Evolutionary conservation across 2,888 invertebrate genomes (phyloP), one percentile per base, ranked within the genome.

Genomic region (Scaptomyza polygonia): DNA sequence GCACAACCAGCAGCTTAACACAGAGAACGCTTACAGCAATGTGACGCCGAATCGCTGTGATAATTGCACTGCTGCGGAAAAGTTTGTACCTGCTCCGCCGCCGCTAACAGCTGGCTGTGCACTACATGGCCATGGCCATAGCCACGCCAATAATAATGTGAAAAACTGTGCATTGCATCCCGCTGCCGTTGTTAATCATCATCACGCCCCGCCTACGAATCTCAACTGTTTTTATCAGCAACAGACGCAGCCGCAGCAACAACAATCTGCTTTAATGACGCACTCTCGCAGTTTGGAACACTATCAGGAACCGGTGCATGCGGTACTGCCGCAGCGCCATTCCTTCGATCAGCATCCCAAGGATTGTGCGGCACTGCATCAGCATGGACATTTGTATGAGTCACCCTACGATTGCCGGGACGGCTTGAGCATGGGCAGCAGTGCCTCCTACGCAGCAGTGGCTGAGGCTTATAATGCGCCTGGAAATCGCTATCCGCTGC

Each of bases 271-370:
- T 3, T 58, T 88, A 34, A 91, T 92, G 88, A 89, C 91, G 18
- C 92, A 92, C 63, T 92, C 92, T 3, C 91, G 91, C 64, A 91
- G 91, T 63, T 67, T 92, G 54, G 92, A 92, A 9, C 91, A 92
- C 57, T 92, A 92, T 75, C 91, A 89, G 68, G 90, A 90, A 53
- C 89, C 90, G 14, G 25, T 14, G 48, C 81, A 82, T 29, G 71
- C 77, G 0, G 66, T 67, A 11, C 64, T 90, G 59, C 89, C 91
- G 4, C 91, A 91, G 72, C 90, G 92, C 1, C 91, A 91, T 65
- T 92, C 92, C 1, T 91, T 92, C 44, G 92, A 92, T 74, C 91
- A 92, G 65, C 91, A 91, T 39, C 89, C 89, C 40, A 84, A 88
- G 59, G 82, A 84, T 2, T 88, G 78, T 39, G 32, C 62, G 43